Conservation (phyloP, 2,888 invertebrate species). For the Apodemia mormo region DNA sequence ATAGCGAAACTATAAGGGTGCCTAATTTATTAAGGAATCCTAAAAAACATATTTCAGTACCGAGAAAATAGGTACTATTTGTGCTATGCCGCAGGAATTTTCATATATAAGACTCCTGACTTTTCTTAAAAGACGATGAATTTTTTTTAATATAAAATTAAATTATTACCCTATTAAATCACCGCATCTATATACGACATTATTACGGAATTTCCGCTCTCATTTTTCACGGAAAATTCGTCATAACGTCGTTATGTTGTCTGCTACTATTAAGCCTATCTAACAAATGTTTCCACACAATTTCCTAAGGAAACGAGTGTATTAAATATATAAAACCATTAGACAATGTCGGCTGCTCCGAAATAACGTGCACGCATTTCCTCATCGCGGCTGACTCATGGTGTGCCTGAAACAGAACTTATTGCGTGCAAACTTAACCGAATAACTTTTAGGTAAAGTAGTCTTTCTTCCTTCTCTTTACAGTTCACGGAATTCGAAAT, state of each 20-base stretch:
- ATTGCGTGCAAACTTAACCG: slow-evolving; percentile 58
- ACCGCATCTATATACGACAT: neutral
- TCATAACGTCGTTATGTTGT: slow-evolving; percentile 7
- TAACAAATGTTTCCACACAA: slow-evolving; percentile 36
- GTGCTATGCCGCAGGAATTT: no score
- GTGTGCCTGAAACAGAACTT: slow-evolving; percentile 77
- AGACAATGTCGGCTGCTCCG: slow-evolving; percentile 73
- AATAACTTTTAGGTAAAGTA: slow-evolving; percentile 35
- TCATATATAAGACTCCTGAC: no score
- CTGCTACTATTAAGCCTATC: slow-evolving; percentile 1
- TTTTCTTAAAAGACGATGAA: no score
- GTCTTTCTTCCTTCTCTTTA: slow-evolving; percentile 37
- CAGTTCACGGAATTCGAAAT: slow-evolving; percentile 31
- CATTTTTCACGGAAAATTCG: slow-evolving; percentile 7
- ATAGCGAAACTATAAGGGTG: no score
- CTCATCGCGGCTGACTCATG: slow-evolving; percentile 76
- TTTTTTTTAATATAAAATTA: no score
- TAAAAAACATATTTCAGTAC: no score
- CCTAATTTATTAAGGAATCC: no score
- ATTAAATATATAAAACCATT: slow-evolving; percentile 69
- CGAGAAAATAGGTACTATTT: no score
- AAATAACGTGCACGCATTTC: slow-evolving; percentile 79
- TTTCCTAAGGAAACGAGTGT: slow-evolving; percentile 48
- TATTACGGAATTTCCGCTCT: neutral
- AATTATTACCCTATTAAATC: neutral